A percentile compares a stretch with the other conserved stretches of the same genome.
Evolutionary conservation across 2,113 vertebrate genomes (phyloP).

Genomic region (Triplophysa dalaica): DNA sequence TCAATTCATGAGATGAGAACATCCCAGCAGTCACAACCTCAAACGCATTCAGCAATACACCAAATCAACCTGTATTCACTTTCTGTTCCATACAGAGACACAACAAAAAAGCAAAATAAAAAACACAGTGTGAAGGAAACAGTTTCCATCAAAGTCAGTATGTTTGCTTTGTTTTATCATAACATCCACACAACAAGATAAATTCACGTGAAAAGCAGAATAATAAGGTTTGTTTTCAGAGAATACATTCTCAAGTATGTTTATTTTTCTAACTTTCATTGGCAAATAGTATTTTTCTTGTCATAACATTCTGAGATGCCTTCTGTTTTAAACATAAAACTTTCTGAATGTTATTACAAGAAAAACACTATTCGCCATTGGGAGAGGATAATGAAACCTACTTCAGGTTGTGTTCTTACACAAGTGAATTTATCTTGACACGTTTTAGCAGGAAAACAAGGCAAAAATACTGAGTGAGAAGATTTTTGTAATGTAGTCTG

Average conservation of each 20-base stretch:
- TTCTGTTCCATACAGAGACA: not conserved
- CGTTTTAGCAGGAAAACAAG: not conserved
- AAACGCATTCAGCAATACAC: not conserved
- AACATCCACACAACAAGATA: too few species aligned
- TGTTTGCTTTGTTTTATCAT: not conserved
- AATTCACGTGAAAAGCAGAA: not conserved
- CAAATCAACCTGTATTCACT: not conserved
- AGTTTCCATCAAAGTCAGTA: too few species aligned
- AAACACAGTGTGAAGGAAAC: not conserved
- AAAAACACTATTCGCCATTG: too few species aligned
- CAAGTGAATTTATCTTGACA: not conserved
- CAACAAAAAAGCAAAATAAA: not conserved
- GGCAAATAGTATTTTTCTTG: too few species aligned
- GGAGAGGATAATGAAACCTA: not conserved
- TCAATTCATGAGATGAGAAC: not conserved
- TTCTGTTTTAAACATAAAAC: too few species aligned
- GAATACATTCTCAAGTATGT: not conserved
- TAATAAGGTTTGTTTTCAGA: not conserved
- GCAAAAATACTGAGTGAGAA: not conserved
- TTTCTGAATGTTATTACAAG: too few species aligned
- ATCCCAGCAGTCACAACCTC: constrained; percentile 8
- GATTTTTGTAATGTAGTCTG: not conserved
- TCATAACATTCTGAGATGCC: too few species aligned
- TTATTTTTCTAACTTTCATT: not conserved
- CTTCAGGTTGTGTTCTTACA: not conserved